phyloP scores from a whole-genome alignment of 2,113 vertebrate genomes.

The Setophaga kirtlandii region DNA sequence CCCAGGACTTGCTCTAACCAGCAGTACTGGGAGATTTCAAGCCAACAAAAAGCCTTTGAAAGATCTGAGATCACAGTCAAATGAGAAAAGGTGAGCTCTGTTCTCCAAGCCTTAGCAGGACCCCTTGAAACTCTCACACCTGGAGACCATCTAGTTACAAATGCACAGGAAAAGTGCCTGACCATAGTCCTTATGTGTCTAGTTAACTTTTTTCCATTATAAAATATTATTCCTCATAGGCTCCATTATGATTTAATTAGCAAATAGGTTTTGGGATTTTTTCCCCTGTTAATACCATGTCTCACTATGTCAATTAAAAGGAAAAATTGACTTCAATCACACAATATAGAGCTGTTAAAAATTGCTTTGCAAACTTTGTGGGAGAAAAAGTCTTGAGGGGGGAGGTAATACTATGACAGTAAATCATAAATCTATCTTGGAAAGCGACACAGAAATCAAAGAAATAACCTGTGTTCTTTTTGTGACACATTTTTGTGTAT shows the following conservation, averaged over 20 bases:
- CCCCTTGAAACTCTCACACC: neutral
- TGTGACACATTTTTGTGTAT: neutral
- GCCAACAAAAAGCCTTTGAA: neutral
- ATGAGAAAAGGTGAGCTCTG: neutral
- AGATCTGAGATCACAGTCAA: neutral
- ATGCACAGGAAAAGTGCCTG: neutral
- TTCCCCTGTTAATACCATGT: neutral
- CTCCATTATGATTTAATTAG: neutral
- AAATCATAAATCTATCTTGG: neutral
- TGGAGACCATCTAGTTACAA: neutral
- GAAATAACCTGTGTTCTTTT: neutral
- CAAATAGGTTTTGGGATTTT: neutral
- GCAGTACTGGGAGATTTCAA: neutral
- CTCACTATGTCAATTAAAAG: neutral
- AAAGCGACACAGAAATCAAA: neutral
- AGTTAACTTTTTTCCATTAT: neutral
- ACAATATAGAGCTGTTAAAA: neutral
- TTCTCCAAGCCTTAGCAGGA: neutral
- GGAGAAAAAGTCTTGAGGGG: neutral
- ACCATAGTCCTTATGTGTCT: neutral
- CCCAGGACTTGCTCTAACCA: neutral
- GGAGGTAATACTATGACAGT: neutral
- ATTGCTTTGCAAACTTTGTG: neutral
- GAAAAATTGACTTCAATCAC: neutral
- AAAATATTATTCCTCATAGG: neutral